These are phyloP conservation scores for Anomalospiza imberbis DNA, from an alignment of 2,797 vertebrate genomes.

Conservation along the genomic window DNA sequence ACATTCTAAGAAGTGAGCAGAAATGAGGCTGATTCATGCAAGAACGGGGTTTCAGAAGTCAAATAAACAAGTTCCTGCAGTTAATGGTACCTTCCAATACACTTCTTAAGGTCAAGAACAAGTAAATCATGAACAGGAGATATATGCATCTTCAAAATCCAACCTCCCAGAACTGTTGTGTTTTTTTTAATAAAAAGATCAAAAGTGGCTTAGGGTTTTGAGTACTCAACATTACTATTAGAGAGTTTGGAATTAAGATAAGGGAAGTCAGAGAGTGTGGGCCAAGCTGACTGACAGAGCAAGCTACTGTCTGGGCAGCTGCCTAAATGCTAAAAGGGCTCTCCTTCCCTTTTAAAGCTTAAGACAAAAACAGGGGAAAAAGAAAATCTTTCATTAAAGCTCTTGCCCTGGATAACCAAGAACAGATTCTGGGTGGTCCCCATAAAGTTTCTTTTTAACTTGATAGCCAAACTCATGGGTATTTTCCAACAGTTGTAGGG, in stretches of 20 bases:
- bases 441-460: constrained; percentile 29
- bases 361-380: not conserved
- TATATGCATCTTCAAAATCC: not conserved
- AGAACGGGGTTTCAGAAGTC: not conserved
- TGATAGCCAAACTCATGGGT: not conserved
- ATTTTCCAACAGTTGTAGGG: not conserved
- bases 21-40: not conserved
- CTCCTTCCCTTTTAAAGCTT: not conserved
- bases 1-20: not conserved
- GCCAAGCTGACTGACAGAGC: not conserved
- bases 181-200: not conserved
- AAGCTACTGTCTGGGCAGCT: constrained; percentile 19
- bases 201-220: not conserved
- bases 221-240: not conserved
- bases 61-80: not conserved
- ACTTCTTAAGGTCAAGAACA: not conserved
- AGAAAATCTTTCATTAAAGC: constrained; percentile 21
- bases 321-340: not conserved
- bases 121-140: not conserved
- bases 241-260: not conserved
- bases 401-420: constrained; percentile 2
- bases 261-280: not conserved
- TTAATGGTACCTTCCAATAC: not conserved
- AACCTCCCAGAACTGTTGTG: not conserved
- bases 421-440: constrained; percentile 36